A percentile compares a stretch with the other conserved stretches of the same genome.
Conservation (phyloP, 2,113 vertebrate species). For the Scalopus aquaticus region DNA sequence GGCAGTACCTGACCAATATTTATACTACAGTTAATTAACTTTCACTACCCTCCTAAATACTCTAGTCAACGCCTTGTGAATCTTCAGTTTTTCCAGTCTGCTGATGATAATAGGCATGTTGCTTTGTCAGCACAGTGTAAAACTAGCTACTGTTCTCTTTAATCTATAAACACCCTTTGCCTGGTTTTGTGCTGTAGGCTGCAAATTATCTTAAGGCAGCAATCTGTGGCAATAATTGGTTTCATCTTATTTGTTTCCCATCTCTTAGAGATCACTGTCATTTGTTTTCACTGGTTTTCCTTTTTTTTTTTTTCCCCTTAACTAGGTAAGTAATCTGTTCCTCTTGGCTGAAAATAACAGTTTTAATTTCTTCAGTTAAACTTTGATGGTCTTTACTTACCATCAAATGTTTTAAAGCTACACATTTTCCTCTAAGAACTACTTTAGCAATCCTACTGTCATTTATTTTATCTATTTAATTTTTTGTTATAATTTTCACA, state of each 20-base stretch:
- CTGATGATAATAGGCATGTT: neutral
- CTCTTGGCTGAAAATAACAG: neutral
- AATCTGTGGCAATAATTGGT: neutral
- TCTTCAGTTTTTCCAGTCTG: neutral
- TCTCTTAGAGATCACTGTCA: neutral
- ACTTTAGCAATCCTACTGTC: neutral
- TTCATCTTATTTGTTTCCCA: neutral
- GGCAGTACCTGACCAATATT: neutral
- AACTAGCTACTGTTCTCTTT: neutral
- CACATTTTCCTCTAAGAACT: neutral
- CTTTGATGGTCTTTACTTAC: neutral
- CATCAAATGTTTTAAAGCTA: neutral
- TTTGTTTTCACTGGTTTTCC: neutral
- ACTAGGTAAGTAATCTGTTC: neutral
- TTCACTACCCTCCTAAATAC: neutral
- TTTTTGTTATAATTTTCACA: neutral
- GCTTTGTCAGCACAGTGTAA: neutral
- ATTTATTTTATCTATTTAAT: neutral
- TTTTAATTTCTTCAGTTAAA: neutral
- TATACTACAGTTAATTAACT: neutral
- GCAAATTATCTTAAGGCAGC: neutral
- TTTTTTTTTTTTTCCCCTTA: neutral
- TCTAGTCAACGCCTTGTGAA: neutral
- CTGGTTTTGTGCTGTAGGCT: neutral
- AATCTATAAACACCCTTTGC: neutral